These are phyloP conservation scores for Epinephelus fuscoguttatus DNA, from an alignment of 2,113 vertebrate species.

Conservation along the genomic window DNA sequence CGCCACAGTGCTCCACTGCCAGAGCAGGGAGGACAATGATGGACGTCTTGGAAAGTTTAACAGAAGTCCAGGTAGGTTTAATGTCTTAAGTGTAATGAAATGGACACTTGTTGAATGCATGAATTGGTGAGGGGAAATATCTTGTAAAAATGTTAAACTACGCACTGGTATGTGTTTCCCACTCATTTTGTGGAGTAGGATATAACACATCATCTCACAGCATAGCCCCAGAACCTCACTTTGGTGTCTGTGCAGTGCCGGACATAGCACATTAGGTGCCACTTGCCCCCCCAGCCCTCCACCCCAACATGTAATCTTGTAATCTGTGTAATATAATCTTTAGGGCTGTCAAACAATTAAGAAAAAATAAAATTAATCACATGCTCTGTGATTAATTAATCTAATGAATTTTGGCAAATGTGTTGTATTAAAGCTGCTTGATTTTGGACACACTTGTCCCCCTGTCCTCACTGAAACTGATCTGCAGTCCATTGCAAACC, in stretches of 20 bases:
- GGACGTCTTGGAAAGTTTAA: slow-evolving; percentile 90
- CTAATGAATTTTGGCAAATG: too few relatives aligned
- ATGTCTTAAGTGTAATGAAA: neutral
- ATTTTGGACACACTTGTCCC: too few relatives aligned
- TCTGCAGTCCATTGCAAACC: too few relatives aligned
- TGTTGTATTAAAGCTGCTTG: too few relatives aligned
- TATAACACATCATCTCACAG: neutral
- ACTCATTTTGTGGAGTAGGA: neutral
- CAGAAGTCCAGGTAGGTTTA: slow-evolving; percentile 89
- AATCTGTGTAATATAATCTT: too few relatives aligned
- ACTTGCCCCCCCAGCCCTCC: too few relatives aligned
- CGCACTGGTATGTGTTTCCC: neutral
- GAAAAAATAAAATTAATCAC: too few relatives aligned
- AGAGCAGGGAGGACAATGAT: slow-evolving; percentile 87
- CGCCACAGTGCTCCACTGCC: slow-evolving; percentile 83
- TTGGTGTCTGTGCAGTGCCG: neutral
- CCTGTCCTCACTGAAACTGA: too few relatives aligned
- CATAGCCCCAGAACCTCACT: neutral
- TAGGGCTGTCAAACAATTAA: too few relatives aligned
- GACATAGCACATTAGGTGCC: too few relatives aligned
- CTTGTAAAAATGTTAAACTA: neutral
- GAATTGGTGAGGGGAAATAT: neutral
- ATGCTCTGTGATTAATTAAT: too few relatives aligned
- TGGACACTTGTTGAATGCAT: neutral
- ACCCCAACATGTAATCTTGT: too few relatives aligned